A percentile compares a stretch with the other conserved stretches of the same genome.
Evolutionary conservation across 2,113 vertebrate genomes (phyloP).

Genomic region (Salminus brasiliensis): DNA sequence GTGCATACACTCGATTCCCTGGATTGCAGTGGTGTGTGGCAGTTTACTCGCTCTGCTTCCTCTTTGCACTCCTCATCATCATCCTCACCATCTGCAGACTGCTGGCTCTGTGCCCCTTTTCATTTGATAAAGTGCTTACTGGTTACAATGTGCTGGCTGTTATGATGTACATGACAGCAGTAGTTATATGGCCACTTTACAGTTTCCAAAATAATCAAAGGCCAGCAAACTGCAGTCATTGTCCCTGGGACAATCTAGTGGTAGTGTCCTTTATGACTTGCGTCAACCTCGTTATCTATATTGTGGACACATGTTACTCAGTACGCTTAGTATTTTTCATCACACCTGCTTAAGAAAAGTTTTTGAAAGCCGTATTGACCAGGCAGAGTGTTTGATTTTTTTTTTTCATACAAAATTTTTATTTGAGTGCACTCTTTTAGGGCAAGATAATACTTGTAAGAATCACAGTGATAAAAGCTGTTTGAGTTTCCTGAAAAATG

Average conservation of each 20-base stretch:
- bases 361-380: not conserved
- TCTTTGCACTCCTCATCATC: constrained; percentile 80
- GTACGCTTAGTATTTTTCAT: constrained; percentile 77
- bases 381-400: not conserved
- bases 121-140: constrained; percentile 77
- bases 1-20: fast-evolving
- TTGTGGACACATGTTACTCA: constrained; percentile 82
- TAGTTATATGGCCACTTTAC: constrained; percentile 86
- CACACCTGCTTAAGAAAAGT: constrained; percentile 48
- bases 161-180: constrained; percentile 81
- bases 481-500: too few species aligned
- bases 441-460: too few species aligned
- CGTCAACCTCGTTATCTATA: constrained; percentile 83
- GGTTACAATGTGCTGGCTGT: constrained; percentile 79
- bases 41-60: constrained; percentile 86
- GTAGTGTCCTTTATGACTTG: constrained; percentile 81
- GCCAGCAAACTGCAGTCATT: fast-evolving
- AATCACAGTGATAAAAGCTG: too few species aligned
- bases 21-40: constrained; percentile 85
- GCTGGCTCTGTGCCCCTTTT: constrained; percentile 67
- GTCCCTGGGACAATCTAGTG: constrained; percentile 63
- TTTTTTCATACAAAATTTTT: not conserved
- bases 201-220: constrained; percentile 56
- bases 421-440: not conserved
- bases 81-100: constrained; percentile 80